Percentiles rank a stretch among this genome's conserved stretches.
Evolutionary conservation across 2,888 invertebrate genomes (phyloP).

Genomic region (Dichetophora obliterata): DNA sequence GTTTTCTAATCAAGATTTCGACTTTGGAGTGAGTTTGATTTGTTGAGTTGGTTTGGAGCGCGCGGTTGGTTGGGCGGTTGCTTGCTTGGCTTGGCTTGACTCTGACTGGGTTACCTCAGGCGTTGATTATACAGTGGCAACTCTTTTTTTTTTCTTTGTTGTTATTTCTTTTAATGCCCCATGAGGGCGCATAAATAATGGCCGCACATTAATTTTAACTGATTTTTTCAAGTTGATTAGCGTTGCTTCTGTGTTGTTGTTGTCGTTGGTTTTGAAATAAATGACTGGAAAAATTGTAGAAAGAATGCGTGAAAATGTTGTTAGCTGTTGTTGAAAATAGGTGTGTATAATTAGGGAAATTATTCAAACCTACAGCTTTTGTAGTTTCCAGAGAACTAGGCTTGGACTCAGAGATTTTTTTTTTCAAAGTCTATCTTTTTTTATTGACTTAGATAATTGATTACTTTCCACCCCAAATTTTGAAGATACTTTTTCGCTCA

Average conservation of each 20-base stretch:
- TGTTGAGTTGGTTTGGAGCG: constrained; percentile 6
- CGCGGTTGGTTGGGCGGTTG: constrained; percentile 3
- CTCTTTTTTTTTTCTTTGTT: background rate
- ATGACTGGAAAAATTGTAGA: background rate
- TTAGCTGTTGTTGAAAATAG: constrained; percentile 21
- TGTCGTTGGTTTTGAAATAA: constrained; percentile 14
- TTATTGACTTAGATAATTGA: constrained; percentile 3
- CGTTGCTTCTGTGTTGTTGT: constrained; percentile 9
- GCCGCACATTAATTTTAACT: constrained; percentile 29
- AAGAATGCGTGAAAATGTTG: constrained; percentile 20
- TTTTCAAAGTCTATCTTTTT: background rate
- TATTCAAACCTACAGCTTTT: background rate
- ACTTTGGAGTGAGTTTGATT: constrained; percentile 4
- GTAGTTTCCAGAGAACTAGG: too few species aligned
- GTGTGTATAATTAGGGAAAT: constrained; percentile 19
- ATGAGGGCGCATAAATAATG: constrained; percentile 24
- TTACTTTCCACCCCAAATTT: background rate
- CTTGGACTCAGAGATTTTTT: too few species aligned
- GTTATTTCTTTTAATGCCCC: background rate
- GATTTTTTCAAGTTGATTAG: constrained; percentile 34
- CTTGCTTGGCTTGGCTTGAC: background rate
- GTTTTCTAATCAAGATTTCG: constrained; percentile 36
- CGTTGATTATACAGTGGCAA: constrained; percentile 35
- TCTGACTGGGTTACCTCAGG: constrained; percentile 21
- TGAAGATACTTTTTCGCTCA: background rate